These are phyloP conservation scores for Micromys minutus DNA, from an alignment of 2,113 vertebrate species.

Conservation along the genomic window DNA sequence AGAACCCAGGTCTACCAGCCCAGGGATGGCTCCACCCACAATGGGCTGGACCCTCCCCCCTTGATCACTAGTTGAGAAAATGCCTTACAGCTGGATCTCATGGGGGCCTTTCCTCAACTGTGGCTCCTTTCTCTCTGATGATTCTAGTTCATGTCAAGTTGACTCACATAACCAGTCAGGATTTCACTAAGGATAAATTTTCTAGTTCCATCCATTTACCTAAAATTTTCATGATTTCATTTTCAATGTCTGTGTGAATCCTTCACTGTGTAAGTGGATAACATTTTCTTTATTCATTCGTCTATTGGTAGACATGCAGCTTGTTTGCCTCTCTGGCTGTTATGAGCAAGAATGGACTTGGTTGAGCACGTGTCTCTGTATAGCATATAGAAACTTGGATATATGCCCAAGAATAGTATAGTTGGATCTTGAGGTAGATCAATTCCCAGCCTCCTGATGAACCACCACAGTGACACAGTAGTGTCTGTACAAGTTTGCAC, in stretches of 20 bases:
- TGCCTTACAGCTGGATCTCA: background rate
- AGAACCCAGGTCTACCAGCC: background rate
- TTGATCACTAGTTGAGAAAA: background rate
- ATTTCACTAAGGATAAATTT: background rate
- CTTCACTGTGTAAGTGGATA: background rate
- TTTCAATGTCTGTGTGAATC: background rate
- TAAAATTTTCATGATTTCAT: background rate
- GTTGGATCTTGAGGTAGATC: background rate
- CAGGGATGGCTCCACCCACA: background rate
- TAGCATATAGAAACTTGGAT: background rate
- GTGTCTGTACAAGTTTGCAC: background rate
- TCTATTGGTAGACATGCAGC: background rate
- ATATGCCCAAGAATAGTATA: background rate
- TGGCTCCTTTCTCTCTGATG: background rate
- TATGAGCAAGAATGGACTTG: background rate
- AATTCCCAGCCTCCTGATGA: background rate
- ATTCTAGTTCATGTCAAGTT: background rate
- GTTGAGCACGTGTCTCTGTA: background rate
- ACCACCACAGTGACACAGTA: background rate
- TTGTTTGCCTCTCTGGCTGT: background rate
- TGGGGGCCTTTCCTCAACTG: background rate
- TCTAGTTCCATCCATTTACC: background rate
- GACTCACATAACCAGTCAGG: background rate
- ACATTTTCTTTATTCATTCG: background rate
- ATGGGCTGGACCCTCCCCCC: background rate